Conservation (phyloP, 2,113 vertebrate species). For the Anguilla rostrata region DNA sequence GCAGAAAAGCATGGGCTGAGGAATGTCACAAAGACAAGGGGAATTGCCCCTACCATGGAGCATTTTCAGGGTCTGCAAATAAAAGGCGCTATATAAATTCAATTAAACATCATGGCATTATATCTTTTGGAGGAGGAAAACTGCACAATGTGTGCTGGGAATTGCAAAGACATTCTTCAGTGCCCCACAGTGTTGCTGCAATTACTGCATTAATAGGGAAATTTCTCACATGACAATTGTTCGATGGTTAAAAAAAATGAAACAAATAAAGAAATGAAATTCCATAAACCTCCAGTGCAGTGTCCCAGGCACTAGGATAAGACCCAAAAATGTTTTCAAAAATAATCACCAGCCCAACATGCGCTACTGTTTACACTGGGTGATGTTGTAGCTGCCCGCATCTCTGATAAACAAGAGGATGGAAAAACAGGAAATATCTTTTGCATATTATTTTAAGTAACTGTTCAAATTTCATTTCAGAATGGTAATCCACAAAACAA, state of each 20-base stretch:
- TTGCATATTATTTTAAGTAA: conserved; percentile 84
- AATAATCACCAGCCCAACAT: conserved; percentile 70
- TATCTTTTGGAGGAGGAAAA: conserved; percentile 5
- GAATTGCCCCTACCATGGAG: neutral
- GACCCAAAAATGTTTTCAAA: conserved; percentile 69
- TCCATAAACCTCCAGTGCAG: conserved; percentile 68
- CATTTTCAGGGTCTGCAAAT: conserved; percentile 2
- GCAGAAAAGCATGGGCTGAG: too few species aligned
- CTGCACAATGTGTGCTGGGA: neutral
- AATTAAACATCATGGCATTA: neutral
- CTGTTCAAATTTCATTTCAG: conserved; percentile 82
- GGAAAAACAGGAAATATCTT: conserved; percentile 73
- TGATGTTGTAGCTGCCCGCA: conserved; percentile 56
- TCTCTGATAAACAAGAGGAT: conserved; percentile 67
- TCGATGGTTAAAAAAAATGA: conserved; percentile 54
- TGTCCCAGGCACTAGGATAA: conserved; percentile 57
- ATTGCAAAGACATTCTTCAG: neutral
- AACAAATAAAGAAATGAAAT: conserved; percentile 46
- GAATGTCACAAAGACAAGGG: neutral
- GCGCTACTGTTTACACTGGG: conserved; percentile 69
- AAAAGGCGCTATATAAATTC: conserved; percentile 1
- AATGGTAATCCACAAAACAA: conserved; percentile 83
- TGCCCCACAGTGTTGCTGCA: neutral
- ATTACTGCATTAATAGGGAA: conserved; percentile 26
- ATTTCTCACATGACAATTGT: conserved; percentile 35